Conservation (phyloP, 2,888 invertebrate species). For the Glaucopsyche alexis region DNA sequence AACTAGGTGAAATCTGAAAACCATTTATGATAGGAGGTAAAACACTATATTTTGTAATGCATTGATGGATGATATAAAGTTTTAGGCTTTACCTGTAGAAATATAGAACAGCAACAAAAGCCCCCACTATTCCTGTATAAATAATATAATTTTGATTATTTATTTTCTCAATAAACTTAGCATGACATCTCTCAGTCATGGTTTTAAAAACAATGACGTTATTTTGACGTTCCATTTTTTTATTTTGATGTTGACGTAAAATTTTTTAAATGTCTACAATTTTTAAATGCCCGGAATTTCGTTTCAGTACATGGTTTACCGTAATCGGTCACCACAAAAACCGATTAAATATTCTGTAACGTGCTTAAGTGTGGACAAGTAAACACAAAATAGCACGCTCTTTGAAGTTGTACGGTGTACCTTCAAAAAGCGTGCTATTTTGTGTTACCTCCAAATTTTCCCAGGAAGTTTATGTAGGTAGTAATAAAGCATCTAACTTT, state of each 20-base stretch:
- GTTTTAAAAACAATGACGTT: conserved; percentile 63
- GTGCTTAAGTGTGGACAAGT: too few relatives aligned
- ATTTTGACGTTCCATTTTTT: conserved; percentile 40
- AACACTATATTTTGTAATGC: conserved; percentile 36
- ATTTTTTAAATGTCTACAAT: not conserved
- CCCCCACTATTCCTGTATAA: conserved; percentile 62
- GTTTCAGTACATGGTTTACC: not conserved
- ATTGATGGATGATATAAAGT: not conserved
- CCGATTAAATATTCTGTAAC: too few relatives aligned
- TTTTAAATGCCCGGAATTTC: not conserved
- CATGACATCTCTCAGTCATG: conserved; percentile 79
- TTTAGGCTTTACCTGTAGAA: conserved; percentile 60
- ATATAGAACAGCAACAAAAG: conserved; percentile 63
- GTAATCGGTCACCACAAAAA: too few relatives aligned
- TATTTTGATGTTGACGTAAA: conserved; percentile 23
- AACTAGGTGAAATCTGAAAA: conserved; percentile 70
- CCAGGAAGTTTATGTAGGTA: too few relatives aligned
- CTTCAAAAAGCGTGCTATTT: too few relatives aligned
- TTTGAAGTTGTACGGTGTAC: too few relatives aligned
- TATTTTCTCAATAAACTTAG: conserved; percentile 68
- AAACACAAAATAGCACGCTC: too few relatives aligned
- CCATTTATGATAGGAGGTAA: conserved; percentile 39
- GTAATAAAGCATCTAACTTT: too few relatives aligned
- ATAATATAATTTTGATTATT: conserved; percentile 73
- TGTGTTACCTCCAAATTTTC: too few relatives aligned